phyloP scores from a whole-genome alignment of 2,888 invertebrate species.

The Hyppa rectilinea region DNA sequence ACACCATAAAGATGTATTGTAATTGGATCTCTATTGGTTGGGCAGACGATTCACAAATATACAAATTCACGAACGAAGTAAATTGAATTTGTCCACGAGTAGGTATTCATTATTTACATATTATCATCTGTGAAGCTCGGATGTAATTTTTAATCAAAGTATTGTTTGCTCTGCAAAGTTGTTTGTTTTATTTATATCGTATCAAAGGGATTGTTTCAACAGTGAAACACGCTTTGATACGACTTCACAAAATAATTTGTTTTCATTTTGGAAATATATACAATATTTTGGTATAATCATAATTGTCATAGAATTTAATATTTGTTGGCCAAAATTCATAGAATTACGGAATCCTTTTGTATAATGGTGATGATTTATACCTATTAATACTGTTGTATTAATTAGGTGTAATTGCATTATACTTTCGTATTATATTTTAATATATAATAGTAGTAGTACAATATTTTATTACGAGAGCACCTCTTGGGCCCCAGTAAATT shows the following conservation, averaged over 20 bases:
- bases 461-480: no score
- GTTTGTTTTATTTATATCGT: neutral
- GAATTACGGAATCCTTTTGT: neutral
- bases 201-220: no score
- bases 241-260: neutral
- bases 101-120: neutral
- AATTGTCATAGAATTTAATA: neutral
- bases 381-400: no score
- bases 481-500: no score
- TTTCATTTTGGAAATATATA: constrained; percentile 1
- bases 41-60: no score
- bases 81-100: neutral
- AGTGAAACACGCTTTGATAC: neutral
- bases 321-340: neutral
- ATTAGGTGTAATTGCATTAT: no score
- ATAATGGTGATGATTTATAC: no score
- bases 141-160: neutral
- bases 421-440: no score
- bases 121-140: neutral
- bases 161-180: neutral
- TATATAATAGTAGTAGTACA: no score
- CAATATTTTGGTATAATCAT: neutral
- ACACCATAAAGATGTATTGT: no score
- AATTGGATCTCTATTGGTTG: no score
- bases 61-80: no score